These are phyloP conservation scores for Artemia sp. DNA, from an alignment of 2,888 invertebrate genomes.

Conservation along the genomic window DNA sequence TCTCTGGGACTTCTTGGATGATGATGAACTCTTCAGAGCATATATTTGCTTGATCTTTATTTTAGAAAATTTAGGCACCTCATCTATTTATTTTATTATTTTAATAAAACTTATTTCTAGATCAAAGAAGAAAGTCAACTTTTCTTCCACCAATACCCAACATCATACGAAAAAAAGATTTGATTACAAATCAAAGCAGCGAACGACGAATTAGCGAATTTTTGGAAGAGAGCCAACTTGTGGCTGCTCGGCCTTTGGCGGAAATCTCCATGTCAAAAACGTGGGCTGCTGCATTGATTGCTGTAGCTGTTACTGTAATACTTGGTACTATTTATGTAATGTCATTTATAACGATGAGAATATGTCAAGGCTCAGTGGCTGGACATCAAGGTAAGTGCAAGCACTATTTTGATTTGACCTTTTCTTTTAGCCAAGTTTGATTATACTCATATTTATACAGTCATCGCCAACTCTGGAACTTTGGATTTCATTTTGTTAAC, in stretches of 20 bases:
- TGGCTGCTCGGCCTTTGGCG: slow-evolving; percentile 13
- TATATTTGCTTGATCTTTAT: too few relatives aligned
- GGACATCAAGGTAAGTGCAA: slow-evolving; percentile 27
- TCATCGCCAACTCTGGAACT: too few relatives aligned
- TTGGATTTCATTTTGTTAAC: neutral
- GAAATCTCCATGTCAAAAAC: slow-evolving; percentile 26
- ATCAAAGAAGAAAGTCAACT: slow-evolving; percentile 1
- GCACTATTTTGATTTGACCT: slow-evolving; percentile 18
- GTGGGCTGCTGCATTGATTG: slow-evolving; percentile 30
- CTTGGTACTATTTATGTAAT: slow-evolving; percentile 30
- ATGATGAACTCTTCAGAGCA: too few relatives aligned
- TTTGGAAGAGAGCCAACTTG: slow-evolving; percentile 10
- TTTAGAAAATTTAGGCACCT: too few relatives aligned
- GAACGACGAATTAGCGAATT: neutral
- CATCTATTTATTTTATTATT: too few relatives aligned
- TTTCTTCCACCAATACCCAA: slow-evolving; percentile 3
- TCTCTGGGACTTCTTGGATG: too few relatives aligned
- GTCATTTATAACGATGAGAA: slow-evolving; percentile 30
- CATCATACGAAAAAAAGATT: slow-evolving; percentile 4
- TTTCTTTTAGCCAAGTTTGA: too few relatives aligned
- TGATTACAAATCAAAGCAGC: neutral
- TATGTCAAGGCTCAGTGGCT: slow-evolving; percentile 31
- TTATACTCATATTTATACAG: too few relatives aligned
- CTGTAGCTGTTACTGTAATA: slow-evolving; percentile 30
- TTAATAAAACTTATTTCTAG: neutral